Evolutionary conservation across 2,888 invertebrate species (phyloP).

Genomic region (Napeogenes sylphis): DNA sequence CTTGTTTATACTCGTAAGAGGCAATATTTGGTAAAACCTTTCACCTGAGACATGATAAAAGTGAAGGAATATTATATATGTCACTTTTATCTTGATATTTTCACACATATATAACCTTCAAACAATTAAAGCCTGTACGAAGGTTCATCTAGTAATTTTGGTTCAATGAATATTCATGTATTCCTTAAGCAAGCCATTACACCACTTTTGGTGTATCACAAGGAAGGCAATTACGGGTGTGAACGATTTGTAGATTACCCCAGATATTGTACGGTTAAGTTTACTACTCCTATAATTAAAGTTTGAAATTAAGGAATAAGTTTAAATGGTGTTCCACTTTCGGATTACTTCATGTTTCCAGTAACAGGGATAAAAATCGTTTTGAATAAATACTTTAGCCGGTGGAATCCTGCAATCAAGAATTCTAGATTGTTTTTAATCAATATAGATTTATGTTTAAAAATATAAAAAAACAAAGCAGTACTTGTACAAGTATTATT

Average conservation of each 20-base stretch:
- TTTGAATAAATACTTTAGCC: too few species aligned
- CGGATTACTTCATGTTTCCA: background rate
- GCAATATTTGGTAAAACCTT: too few species aligned
- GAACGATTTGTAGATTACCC: conserved; percentile 3
- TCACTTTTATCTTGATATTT: too few species aligned
- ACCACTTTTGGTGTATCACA: conserved; percentile 47
- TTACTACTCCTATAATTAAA: background rate
- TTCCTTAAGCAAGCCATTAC: conserved; percentile 46
- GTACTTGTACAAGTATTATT: background rate
- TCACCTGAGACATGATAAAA: too few species aligned
- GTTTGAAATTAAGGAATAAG: background rate
- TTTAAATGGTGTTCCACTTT: background rate
- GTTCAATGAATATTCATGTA: conserved; percentile 56
- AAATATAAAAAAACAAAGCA: background rate
- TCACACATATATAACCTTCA: too few species aligned
- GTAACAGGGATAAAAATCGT: too few species aligned
- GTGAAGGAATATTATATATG: too few species aligned
- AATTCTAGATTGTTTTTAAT: too few species aligned
- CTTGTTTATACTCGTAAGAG: too few species aligned
- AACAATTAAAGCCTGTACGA: conserved; percentile 40
- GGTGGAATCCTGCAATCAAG: too few species aligned
- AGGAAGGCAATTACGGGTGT: conserved; percentile 5
- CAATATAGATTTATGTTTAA: too few species aligned
- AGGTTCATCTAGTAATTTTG: conserved; percentile 52
- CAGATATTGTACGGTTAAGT: conserved; percentile 2